A percentile compares a stretch with the other conserved stretches of the same genome.
Evolutionary conservation across 1,140 invertebrate genomes (phyloP).

Genomic region (Euborellia annulipes): DNA sequence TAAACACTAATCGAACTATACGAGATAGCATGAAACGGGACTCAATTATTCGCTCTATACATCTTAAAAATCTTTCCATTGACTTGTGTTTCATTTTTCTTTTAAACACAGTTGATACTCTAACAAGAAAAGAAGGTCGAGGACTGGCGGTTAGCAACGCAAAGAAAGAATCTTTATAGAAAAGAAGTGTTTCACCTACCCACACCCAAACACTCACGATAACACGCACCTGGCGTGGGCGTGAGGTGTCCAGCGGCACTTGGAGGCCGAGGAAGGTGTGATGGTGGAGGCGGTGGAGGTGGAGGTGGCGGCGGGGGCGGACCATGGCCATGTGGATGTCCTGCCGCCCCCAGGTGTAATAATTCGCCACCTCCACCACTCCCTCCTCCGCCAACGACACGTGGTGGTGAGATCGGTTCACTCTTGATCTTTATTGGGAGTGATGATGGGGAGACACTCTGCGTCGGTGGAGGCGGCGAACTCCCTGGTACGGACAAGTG

Average conservation of each 20-base stretch:
- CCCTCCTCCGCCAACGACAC: slow-evolving; percentile 35
- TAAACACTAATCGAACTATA: too few species aligned
- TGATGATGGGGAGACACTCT: slow-evolving; percentile 47
- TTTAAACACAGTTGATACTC: too few species aligned
- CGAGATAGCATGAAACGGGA: too few species aligned
- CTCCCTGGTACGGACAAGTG: slow-evolving; percentile 66
- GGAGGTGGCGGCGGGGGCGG: slow-evolving; percentile 18
- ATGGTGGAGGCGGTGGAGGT: slow-evolving; percentile 9
- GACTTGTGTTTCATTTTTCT: too few species aligned
- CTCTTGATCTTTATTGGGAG: slow-evolving; percentile 82
- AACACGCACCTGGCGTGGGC: slow-evolving; percentile 32
- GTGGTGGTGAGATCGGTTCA: slow-evolving; percentile 82
- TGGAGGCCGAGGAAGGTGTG: slow-evolving; percentile 26
- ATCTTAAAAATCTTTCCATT: too few species aligned
- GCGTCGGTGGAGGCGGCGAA: slow-evolving; percentile 49
- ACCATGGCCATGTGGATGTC: slow-evolving; percentile 31
- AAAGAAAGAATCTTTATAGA: slow-evolving; percentile 3
- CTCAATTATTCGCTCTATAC: too few species aligned
- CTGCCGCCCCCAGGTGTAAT: slow-evolving; percentile 23
- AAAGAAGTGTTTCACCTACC: not conserved
- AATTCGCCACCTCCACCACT: slow-evolving; percentile 25
- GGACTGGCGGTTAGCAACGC: not conserved
- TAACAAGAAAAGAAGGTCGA: too few species aligned
- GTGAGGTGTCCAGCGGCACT: slow-evolving; percentile 42
- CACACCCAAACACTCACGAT: not conserved